Base-by-base conservation (phyloP, 2,888 invertebrate genomes). In the Acrobasis suavella region DNA sequence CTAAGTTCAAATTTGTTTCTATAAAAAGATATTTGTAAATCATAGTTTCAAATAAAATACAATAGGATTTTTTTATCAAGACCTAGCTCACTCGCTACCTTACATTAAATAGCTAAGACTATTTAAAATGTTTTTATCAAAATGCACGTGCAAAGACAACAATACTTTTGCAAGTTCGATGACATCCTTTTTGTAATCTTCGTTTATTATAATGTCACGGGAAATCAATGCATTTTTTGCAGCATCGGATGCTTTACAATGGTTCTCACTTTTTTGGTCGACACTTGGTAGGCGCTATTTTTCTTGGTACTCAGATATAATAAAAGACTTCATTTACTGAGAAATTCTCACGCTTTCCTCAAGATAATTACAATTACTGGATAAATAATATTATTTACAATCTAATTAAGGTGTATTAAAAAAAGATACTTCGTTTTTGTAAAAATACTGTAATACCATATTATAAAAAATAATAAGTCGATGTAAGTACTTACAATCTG, bases 111-210 rank as follows among this genome's bases (percentile, higher is more conserved):
- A 10, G 39, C 9, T 39, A 10, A 39, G 10, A 39, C 39, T 39
- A 39, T 10, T 42, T 9, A 51, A 51, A 17, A 51, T 51, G 51
- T 51, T 56, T 42, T 39, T 17, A 9, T 56, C 42, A 42, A 56
- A 17, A 32, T 52, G 32, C 14, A 32, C 9, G 22, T 10, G 2
- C 16, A 46, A 15, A 14, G 1, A 56, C 16, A 46, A 42, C 56
- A 58, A 22, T 42, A 16, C 8, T 22, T 37, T 12, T 5, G 38
- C 17, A 39, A 62, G 58, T 55, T 62, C 59, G 54, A 50, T 63
- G 54, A 49, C 58, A 46, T 62, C 17, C 50, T 62, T 62, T 63
- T 60, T 60, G 51, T 60, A 59, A 58, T 65, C 66, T 66, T 64
- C 66, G 52, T 66, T 68, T 64, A 62, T 42, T 42, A 46, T 12